phyloP scores from a whole-genome alignment of 2,797 vertebrate genomes.

The Petrocephalus schoutedeni region DNA sequence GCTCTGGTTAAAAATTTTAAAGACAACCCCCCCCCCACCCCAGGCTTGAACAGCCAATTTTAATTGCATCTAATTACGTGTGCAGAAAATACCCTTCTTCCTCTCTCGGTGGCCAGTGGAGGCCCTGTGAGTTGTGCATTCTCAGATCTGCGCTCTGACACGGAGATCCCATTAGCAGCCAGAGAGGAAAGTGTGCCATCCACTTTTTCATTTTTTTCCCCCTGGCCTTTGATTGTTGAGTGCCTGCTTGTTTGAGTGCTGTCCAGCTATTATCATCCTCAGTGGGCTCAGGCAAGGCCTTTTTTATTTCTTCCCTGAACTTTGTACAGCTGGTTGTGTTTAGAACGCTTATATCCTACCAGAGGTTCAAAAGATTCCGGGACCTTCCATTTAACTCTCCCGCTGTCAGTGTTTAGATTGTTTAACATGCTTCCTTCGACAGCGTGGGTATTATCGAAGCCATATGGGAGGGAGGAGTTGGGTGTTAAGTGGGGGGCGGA shows the following conservation, averaged over 20 bases:
- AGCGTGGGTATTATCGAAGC: constrained; percentile 73
- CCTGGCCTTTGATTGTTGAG: constrained; percentile 62
- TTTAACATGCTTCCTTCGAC: constrained; percentile 69
- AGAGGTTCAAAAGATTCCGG: constrained; percentile 76
- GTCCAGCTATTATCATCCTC: constrained; percentile 68
- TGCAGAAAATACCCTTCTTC: constrained; percentile 46
- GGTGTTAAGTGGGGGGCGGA: constrained; percentile 35
- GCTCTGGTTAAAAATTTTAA: not conserved
- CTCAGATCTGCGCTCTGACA: constrained; percentile 52
- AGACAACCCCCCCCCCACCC: not conserved
- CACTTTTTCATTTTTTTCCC: constrained; percentile 29
- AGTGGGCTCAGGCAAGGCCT: constrained; percentile 62
- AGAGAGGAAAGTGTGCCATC: constrained; percentile 64
- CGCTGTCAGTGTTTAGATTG: constrained; percentile 72
- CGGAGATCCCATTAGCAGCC: constrained; percentile 60
- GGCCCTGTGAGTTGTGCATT: constrained; percentile 51
- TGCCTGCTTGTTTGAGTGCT: constrained; percentile 68
- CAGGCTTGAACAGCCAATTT: constrained; percentile 39
- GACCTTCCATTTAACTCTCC: constrained; percentile 76
- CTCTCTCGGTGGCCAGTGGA: constrained; percentile 42
- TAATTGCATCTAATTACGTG: constrained; percentile 65
- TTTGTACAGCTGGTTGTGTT: constrained; percentile 79
- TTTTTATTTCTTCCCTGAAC: constrained; percentile 69
- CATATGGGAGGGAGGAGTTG: constrained; percentile 63
- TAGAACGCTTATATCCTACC: constrained; percentile 76